Conservation (phyloP, 2,888 invertebrate genomes). For the Leptopilina myrica region DNA sequence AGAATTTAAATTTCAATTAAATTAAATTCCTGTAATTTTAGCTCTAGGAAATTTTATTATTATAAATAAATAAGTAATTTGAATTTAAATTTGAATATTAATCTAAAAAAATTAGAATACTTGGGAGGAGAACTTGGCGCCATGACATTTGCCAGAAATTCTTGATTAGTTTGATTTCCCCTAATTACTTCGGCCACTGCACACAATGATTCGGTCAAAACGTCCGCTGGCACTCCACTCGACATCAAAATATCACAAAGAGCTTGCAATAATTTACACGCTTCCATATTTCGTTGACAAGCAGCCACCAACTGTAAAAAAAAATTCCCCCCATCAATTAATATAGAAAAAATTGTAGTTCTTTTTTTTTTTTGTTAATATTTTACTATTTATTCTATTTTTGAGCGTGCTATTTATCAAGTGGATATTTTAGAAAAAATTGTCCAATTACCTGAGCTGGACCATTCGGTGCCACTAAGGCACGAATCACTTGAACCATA, state of each 20-base stretch:
- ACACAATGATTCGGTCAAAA: constrained; percentile 96
- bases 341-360: too few relatives aligned
- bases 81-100: too few relatives aligned
- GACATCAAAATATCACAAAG: constrained; percentile 96
- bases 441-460: constrained; percentile 84
- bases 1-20: constrained; percentile 53
- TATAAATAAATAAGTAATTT: too few relatives aligned
- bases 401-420: too few relatives aligned
- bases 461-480: constrained; percentile 95
- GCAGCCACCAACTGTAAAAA: constrained; percentile 73
- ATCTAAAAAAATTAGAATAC: constrained; percentile 66
- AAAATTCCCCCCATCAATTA: constrained; percentile 50
- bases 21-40: too few relatives aligned
- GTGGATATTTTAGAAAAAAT: background rate
- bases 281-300: constrained; percentile 94
- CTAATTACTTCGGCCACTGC: constrained; percentile 96
- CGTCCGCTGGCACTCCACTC: constrained; percentile 96
- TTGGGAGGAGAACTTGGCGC: constrained; percentile 95
- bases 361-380: too few relatives aligned
- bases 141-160: constrained; percentile 91
- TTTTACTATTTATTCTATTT: too few relatives aligned
- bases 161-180: constrained; percentile 93
- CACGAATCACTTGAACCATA: constrained; percentile 92
- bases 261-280: constrained; percentile 87
- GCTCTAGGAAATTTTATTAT: too few relatives aligned